phyloP scores from a whole-genome alignment of 2,888 invertebrate species.

The Drosophila lutescens region DNA sequence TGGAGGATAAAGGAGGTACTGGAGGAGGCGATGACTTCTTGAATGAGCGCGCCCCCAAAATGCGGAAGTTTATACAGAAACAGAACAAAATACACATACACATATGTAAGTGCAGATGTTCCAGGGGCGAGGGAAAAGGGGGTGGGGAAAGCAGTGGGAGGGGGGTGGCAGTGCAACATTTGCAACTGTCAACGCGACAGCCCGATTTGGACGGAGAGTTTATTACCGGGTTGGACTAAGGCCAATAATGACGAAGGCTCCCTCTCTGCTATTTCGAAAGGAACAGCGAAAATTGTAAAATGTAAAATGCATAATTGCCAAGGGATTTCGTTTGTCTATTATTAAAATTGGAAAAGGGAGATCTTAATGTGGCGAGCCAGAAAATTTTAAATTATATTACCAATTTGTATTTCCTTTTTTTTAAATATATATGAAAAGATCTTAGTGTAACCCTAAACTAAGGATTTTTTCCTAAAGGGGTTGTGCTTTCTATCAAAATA shows the following conservation, averaged over 20 bases:
- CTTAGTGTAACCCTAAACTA: too few species aligned
- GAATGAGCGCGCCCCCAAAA: conserved; percentile 66
- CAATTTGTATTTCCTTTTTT: neutral
- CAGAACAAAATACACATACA: conserved; percentile 41
- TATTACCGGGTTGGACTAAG: conserved; percentile 73
- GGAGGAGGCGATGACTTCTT: conserved; percentile 26
- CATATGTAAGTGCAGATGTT: conserved; percentile 16
- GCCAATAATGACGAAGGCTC: conserved; percentile 58
- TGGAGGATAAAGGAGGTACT: conserved; percentile 26
- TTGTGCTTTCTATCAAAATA: too few species aligned
- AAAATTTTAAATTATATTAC: neutral
- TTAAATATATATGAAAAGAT: neutral
- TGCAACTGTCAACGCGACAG: conserved; percentile 77
- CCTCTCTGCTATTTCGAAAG: neutral
- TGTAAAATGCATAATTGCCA: conserved; percentile 28
- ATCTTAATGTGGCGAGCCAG: neutral
- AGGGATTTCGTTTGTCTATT: conserved; percentile 30
- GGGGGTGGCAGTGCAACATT: conserved; percentile 62
- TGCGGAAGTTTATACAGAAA: conserved; percentile 70
- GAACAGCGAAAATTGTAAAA: conserved; percentile 8
- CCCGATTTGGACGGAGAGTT: conserved; percentile 54
- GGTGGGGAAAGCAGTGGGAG: neutral
- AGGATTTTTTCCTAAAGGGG: too few species aligned
- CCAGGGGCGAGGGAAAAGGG: neutral
- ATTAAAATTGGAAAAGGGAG: conserved; percentile 10